Conservation (phyloP, 2,888 invertebrate species). For the Sthenelais limicola region DNA sequence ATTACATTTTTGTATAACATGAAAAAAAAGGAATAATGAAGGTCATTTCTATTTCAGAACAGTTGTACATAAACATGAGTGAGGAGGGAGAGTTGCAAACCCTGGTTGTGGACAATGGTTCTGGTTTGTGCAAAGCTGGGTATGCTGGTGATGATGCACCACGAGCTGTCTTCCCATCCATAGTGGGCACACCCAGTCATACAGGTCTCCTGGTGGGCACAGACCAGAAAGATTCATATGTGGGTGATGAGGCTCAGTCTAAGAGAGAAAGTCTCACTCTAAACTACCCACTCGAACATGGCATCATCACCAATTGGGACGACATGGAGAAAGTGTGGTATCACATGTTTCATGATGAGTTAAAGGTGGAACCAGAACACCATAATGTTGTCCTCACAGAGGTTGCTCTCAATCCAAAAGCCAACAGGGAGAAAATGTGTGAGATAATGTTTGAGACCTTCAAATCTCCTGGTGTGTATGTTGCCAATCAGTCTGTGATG, state of each 20-base stretch:
- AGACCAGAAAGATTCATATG: background rate
- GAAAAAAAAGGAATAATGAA: too few species aligned
- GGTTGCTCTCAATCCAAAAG: background rate
- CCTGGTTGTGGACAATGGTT: too few species aligned
- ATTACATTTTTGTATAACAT: too few species aligned
- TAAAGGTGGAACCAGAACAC: background rate
- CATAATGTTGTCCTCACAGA: background rate
- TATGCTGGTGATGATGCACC: too few species aligned
- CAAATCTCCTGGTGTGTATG: background rate
- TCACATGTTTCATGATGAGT: background rate
- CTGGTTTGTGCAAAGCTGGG: too few species aligned
- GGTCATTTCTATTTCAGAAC: too few species aligned
- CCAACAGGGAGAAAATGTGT: background rate
- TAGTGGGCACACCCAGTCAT: too few species aligned
- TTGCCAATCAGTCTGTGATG: background rate
- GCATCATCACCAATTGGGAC: background rate
- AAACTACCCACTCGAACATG: background rate
- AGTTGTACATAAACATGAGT: too few species aligned
- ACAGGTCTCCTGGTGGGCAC: background rate
- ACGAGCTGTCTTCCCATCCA: too few species aligned
- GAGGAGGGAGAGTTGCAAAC: too few species aligned
- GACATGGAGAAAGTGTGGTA: constrained; percentile 91
- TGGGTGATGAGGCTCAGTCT: background rate
- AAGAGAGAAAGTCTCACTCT: background rate
- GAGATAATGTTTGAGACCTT: constrained; percentile 10